These are phyloP conservation scores for Morpho achilles DNA, from an alignment of 2,888 invertebrate species.

Conservation along the genomic window DNA sequence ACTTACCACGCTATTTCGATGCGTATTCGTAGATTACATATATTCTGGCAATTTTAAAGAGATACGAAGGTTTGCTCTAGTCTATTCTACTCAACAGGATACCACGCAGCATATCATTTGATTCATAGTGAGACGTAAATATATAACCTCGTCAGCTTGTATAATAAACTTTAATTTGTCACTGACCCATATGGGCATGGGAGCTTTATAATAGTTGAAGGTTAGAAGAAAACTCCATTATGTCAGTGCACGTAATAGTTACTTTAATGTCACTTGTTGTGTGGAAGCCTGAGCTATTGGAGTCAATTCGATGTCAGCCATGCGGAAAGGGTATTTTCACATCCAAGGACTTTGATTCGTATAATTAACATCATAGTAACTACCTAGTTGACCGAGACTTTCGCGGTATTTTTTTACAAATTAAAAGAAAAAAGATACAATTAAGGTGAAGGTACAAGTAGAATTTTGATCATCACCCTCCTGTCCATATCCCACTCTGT, in stretches of 20 bases:
- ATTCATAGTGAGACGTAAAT: conserved; percentile 1
- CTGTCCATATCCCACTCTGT: not conserved
- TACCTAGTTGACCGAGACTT: too few species aligned
- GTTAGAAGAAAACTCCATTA: conserved; percentile 25
- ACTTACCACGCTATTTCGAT: too few species aligned
- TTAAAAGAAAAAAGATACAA: too few species aligned
- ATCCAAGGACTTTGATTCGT: not conserved
- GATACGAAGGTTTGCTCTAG: too few species aligned
- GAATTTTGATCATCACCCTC: too few species aligned
- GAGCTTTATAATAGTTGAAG: conserved; percentile 16
- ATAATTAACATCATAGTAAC: too few species aligned
- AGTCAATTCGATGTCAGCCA: not conserved
- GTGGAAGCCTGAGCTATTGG: not conserved
- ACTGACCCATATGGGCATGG: conserved; percentile 17
- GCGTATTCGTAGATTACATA: too few species aligned
- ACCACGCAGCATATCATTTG: not conserved
- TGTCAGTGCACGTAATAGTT: conserved; percentile 30
- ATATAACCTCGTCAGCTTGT: conserved; percentile 1
- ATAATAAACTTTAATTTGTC: conserved; percentile 8
- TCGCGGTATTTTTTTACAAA: too few species aligned
- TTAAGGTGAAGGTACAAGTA: too few species aligned
- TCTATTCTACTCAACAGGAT: too few species aligned
- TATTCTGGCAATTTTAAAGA: too few species aligned
- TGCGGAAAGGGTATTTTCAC: not conserved
- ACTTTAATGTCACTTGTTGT: not conserved